A percentile compares a stretch with the other conserved stretches of the same genome.
Conservation (phyloP, 1,140 invertebrate genomes). For the Diachasma alloeum region DNA sequence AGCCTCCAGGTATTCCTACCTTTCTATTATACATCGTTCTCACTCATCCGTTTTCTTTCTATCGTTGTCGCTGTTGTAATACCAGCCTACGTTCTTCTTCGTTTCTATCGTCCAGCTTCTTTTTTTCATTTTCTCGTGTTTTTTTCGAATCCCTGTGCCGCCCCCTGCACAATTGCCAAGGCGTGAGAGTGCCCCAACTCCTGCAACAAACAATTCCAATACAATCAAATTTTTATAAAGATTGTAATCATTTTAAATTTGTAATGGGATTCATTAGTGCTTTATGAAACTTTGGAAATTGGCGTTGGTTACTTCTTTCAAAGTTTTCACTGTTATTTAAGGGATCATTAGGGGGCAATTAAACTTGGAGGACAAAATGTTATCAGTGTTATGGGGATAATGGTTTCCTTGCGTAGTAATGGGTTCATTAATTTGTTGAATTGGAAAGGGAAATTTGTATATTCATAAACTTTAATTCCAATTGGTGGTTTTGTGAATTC, state of each 20-base stretch:
- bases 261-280: not conserved
- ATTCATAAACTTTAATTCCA: no score
- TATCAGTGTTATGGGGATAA: not conserved
- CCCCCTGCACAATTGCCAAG: not conserved
- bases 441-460: no score
- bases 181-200: constrained; percentile 8
- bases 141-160: not conserved
- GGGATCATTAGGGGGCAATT: not conserved
- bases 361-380: not conserved
- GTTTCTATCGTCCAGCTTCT: not conserved
- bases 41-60: not conserved
- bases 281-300: not conserved
- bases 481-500: no score
- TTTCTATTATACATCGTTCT: not conserved
- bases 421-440: no score
- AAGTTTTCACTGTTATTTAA: not conserved
- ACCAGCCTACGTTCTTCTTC: constrained; percentile 8
- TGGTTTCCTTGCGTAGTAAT: not conserved
- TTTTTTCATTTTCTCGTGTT: not conserved
- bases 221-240: constrained; percentile 5
- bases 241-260: not conserved
- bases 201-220: constrained; percentile 1
- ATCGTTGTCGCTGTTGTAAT: not conserved
- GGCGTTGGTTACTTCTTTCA: not conserved
- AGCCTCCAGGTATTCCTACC: not conserved